Evolutionary conservation across 2,797 vertebrate species (phyloP).

Genomic region (Hydrophis major): DNA sequence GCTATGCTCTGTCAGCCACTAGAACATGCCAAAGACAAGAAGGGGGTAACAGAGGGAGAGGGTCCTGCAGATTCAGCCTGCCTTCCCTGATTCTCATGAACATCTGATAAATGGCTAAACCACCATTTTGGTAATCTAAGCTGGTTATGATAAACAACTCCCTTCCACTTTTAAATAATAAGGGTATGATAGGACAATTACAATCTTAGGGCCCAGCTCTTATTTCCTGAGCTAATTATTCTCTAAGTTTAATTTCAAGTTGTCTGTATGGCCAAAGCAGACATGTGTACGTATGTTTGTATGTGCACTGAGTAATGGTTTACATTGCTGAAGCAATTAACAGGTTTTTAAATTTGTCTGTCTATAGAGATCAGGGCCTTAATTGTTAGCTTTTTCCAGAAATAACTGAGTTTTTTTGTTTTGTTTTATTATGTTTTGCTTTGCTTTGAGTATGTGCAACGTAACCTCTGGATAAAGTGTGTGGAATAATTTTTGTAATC

Average conservation of each 20-base stretch:
- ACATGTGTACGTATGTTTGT: not conserved
- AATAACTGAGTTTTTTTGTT: not conserved
- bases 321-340: conserved; percentile 33
- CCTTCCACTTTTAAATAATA: conserved; percentile 60
- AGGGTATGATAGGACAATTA: conserved; percentile 39
- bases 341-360: conserved; percentile 15
- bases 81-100: conserved; percentile 57
- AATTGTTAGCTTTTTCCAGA: conserved; percentile 28
- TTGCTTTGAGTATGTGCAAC: not conserved
- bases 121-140: conserved; percentile 58
- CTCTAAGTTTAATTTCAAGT: not conserved
- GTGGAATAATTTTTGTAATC: conserved; percentile 7
- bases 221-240: conserved; percentile 42
- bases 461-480: not conserved
- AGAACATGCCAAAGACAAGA: conserved; percentile 38
- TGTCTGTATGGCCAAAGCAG: conserved; percentile 1
- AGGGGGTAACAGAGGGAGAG: conserved; percentile 17
- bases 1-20: conserved; percentile 57
- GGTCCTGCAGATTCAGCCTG: conserved; percentile 39
- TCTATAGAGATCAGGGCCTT: conserved; percentile 27
- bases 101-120: conserved; percentile 55
- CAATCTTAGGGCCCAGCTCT: conserved; percentile 40
- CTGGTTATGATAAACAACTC: conserved; percentile 60
- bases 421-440: not conserved
- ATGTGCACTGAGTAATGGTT: conserved; percentile 7